Conservation (phyloP, 1,140 invertebrate genomes). For the Apolygus lucorum region DNA sequence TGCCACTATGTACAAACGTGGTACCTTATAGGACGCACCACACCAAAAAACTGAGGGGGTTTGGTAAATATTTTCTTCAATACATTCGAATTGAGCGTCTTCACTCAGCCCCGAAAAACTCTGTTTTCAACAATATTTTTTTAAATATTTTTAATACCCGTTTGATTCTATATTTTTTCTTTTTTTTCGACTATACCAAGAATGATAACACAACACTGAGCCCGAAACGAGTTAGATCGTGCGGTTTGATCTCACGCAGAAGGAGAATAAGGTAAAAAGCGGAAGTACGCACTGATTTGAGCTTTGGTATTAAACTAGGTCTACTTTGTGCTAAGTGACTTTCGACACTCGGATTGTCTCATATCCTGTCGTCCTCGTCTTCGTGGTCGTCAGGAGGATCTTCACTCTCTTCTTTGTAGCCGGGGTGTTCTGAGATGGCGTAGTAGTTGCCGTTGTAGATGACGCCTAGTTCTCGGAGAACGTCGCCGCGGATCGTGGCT, state of each 20-base stretch:
- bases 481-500: constrained; percentile 82
- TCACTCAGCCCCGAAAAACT: neutral
- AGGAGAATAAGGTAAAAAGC: neutral
- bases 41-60: neutral
- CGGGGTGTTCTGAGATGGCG: constrained; percentile 86
- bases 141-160: constrained; percentile 17
- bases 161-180: too few relatives aligned
- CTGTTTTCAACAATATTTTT: neutral
- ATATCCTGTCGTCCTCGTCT: constrained; percentile 45
- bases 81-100: neutral
- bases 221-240: constrained; percentile 4
- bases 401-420: constrained; percentile 78
- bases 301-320: constrained; percentile 7
- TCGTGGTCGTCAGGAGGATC: constrained; percentile 70
- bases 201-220: constrained; percentile 21
- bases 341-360: constrained; percentile 24
- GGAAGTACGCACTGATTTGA: constrained; percentile 18
- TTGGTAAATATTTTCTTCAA: neutral
- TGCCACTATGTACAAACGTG: neutral
- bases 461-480: constrained; percentile 78
- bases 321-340: constrained; percentile 19
- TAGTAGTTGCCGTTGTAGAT: constrained; percentile 94
- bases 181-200: constrained; percentile 10
- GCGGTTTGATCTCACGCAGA: neutral
- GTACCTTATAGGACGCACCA: neutral